A percentile compares a stretch with the other conserved stretches of the same genome.
Conservation (phyloP, 2,888 invertebrate genomes). For the Hypena proboscidalis region DNA sequence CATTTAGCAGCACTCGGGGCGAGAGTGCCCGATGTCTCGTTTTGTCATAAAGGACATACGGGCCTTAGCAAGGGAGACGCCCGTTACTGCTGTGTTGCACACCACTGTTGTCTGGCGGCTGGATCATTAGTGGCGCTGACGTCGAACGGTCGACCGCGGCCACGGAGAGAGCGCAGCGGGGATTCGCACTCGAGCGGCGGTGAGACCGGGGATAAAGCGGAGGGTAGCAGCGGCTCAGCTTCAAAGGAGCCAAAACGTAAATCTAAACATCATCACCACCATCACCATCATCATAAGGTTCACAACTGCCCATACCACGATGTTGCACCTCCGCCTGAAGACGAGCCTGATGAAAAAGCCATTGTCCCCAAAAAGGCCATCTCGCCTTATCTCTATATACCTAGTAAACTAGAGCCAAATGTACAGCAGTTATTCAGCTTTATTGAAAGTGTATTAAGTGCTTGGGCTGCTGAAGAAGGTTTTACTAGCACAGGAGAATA, state of each 20-base stretch:
- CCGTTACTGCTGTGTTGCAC: conserved; percentile 79
- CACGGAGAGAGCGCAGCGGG: conserved; percentile 72
- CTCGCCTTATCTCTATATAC: conserved; percentile 81
- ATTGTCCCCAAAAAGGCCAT: conserved; percentile 76
- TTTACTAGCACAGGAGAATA: conserved; percentile 90
- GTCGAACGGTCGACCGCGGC: conserved; percentile 67
- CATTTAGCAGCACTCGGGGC: conserved; percentile 80
- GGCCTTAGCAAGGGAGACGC: conserved; percentile 74
- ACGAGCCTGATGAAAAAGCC: conserved; percentile 68
- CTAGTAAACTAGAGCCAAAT: conserved; percentile 88
- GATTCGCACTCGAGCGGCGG: conserved; percentile 82
- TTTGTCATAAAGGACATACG: conserved; percentile 79
- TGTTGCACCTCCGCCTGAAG: conserved; percentile 65
- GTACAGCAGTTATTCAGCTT: conserved; percentile 93
- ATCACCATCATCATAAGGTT: conserved; percentile 76
- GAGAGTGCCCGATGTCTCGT: conserved; percentile 78
- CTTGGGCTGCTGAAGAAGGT: conserved; percentile 91
- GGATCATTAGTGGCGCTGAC: conserved; percentile 71
- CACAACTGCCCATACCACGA: conserved; percentile 80
- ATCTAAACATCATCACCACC: conserved; percentile 73
- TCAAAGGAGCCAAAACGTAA: conserved; percentile 66
- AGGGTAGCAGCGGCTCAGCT: conserved; percentile 57
- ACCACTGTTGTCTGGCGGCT: conserved; percentile 80
- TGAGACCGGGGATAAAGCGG: conserved; percentile 73
- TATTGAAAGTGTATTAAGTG: conserved; percentile 91